These are phyloP conservation scores for Drosophila hydei DNA, from an alignment of 1,140 invertebrate genomes.

Conservation along the genomic window DNA sequence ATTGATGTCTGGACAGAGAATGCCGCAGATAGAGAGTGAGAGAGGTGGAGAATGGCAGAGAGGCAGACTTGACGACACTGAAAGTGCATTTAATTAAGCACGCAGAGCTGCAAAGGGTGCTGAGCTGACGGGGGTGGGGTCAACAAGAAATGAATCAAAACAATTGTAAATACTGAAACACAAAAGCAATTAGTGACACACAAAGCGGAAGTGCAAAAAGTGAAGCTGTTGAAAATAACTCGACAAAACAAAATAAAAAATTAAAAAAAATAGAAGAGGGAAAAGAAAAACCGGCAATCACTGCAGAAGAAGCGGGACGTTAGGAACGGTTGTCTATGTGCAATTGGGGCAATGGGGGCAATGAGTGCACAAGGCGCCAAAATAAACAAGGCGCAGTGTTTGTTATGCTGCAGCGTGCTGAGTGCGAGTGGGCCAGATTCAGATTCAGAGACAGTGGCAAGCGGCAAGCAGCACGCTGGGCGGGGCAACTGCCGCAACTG, in stretches of 20 bases:
- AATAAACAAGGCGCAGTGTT: conserved; percentile 76
- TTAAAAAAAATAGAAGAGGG: conserved; percentile 13
- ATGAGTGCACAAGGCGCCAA: conserved; percentile 69
- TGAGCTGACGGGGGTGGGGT: not conserved
- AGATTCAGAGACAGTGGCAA: not conserved
- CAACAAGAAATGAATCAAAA: conserved; percentile 77
- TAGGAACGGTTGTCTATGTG: conserved; percentile 23
- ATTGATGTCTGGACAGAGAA: conserved; percentile 31
- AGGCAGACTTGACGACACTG: conserved; percentile 57
- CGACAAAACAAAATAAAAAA: conserved; percentile 38
- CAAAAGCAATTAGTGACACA: conserved; percentile 81
- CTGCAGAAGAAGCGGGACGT: conserved; percentile 5
- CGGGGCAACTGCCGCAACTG: conserved; percentile 65
- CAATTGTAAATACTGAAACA: conserved; percentile 81
- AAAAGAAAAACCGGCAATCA: conserved; percentile 29
- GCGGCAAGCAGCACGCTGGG: too few species aligned
- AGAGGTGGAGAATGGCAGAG: too few species aligned
- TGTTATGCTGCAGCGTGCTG: conserved; percentile 64
- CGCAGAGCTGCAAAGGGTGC: conserved; percentile 10
- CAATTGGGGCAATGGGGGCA: conserved; percentile 26
- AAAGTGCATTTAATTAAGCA: conserved; percentile 81
- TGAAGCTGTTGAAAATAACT: conserved; percentile 80
- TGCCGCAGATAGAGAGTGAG: too few species aligned
- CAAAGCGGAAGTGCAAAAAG: conserved; percentile 80
- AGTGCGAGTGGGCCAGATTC: conserved; percentile 8